Evolutionary conservation across 1,140 invertebrate genomes (phyloP).

Genomic region (Polypedilum vanderplanki): DNA sequence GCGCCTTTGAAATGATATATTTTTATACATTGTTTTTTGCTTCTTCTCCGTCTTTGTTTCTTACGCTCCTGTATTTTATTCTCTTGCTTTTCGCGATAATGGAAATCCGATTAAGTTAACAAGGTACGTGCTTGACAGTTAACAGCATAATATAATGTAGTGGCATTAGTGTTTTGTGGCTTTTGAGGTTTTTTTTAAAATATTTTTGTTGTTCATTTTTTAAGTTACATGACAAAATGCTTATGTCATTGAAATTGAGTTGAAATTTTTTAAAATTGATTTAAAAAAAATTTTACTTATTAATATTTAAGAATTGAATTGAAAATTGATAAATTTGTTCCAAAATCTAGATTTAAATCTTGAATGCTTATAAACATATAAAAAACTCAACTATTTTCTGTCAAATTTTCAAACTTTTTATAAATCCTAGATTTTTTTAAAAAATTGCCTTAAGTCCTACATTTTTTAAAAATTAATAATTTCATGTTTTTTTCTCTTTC

Average conservation of each 20-base stretch:
- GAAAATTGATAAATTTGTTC: too few relatives aligned
- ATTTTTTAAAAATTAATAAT: neutral
- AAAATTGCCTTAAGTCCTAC: neutral
- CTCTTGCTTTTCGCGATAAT: neutral
- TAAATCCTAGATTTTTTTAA: neutral
- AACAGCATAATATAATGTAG: slow-evolving; percentile 18
- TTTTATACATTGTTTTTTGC: neutral
- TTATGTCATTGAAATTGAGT: too few relatives aligned
- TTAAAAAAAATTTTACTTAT: too few relatives aligned
- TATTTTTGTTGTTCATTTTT: too few relatives aligned
- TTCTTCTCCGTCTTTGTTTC: neutral
- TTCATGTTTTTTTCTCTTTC: neutral
- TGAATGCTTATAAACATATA: too few relatives aligned
- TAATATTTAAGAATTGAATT: too few relatives aligned
- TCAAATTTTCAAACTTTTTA: too few relatives aligned
- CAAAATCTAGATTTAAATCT: too few relatives aligned
- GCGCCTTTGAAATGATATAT: neutral
- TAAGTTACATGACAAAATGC: too few relatives aligned
- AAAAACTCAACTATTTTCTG: too few relatives aligned
- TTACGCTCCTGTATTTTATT: neutral
- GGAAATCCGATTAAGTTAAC: slow-evolving; percentile 17
- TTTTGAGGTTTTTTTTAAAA: neutral
- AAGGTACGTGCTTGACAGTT: slow-evolving; percentile 16
- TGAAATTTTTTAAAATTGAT: too few relatives aligned
- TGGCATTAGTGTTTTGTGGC: slow-evolving; percentile 11